Conservation (phyloP, 2,888 invertebrate species). For the Diarsia rubi region DNA sequence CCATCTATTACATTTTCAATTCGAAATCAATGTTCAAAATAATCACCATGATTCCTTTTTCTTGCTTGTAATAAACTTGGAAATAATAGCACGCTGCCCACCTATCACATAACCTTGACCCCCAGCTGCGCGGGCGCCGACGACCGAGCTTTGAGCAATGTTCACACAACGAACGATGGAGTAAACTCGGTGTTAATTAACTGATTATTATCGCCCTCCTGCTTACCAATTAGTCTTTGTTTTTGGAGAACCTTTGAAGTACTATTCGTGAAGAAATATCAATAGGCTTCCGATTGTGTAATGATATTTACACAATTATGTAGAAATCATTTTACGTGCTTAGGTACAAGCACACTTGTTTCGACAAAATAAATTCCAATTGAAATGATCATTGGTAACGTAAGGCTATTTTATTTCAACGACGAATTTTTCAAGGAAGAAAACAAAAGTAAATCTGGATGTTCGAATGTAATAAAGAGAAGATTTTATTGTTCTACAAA, state of each 20-base stretch:
- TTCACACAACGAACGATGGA: constrained; percentile 64
- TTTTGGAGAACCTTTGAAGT: constrained; percentile 53
- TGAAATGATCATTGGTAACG: neutral
- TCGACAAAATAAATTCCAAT: neutral
- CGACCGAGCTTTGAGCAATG: constrained; percentile 60
- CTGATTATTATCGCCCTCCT: constrained; percentile 67
- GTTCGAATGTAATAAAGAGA: constrained; percentile 3
- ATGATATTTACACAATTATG: constrained; percentile 30
- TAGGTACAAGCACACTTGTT: neutral
- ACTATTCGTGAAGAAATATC: constrained; percentile 50
- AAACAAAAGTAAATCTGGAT: neutral
- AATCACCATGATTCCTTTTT: neutral
- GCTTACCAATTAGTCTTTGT: constrained; percentile 61
- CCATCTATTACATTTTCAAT: neutral
- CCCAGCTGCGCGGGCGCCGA: constrained; percentile 67
- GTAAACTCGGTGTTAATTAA: constrained; percentile 67
- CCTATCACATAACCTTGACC: constrained; percentile 73
- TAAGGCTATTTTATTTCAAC: neutral
- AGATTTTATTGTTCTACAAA: constrained; percentile 27
- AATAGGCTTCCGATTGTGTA: constrained; percentile 29
- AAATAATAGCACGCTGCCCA: constrained; percentile 56
- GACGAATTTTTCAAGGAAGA: neutral
- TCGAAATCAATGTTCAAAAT: neutral
- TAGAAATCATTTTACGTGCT: constrained; percentile 13
- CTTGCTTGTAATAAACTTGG: constrained; percentile 14